These are phyloP conservation scores for Thalpophila matura DNA, from an alignment of 2,888 invertebrate genomes.

Conservation along the genomic window DNA sequence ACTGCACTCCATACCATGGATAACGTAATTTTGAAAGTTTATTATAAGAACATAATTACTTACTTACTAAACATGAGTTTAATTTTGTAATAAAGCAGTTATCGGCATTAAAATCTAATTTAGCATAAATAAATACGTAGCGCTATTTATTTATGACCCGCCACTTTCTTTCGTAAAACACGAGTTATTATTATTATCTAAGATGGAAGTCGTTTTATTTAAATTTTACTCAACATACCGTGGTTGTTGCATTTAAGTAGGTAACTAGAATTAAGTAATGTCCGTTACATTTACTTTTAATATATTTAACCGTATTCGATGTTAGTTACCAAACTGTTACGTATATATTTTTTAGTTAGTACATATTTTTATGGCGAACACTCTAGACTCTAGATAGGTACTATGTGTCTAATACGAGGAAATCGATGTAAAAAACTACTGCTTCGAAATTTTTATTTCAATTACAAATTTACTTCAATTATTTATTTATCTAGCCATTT, in stretches of 20 bases:
- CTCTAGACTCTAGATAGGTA: no score
- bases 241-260: neutral
- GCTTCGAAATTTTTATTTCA: no score
- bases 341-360: no score
- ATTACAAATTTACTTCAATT: no score
- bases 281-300: constrained; percentile 25
- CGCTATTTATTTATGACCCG: neutral
- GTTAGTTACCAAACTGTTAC: constrained; percentile 7
- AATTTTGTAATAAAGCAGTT: constrained; percentile 5
- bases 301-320: constrained; percentile 19
- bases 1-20: no score
- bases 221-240: constrained; percentile 21
- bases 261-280: constrained; percentile 21
- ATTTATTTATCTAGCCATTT: no score
- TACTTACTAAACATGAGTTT: no score
- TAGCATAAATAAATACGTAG: constrained; percentile 15
- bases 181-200: constrained; percentile 25
- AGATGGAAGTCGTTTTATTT: constrained; percentile 20
- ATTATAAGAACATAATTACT: no score
- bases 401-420: no score
- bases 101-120: constrained; percentile 8
- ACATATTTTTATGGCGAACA: no score
- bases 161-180: constrained; percentile 7
- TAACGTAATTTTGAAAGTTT: no score
- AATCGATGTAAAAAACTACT: no score